A percentile compares a stretch with the other conserved stretches of the same genome.
Conservation (phyloP, 2,888 invertebrate genomes). For the Incurvaria masculella region DNA sequence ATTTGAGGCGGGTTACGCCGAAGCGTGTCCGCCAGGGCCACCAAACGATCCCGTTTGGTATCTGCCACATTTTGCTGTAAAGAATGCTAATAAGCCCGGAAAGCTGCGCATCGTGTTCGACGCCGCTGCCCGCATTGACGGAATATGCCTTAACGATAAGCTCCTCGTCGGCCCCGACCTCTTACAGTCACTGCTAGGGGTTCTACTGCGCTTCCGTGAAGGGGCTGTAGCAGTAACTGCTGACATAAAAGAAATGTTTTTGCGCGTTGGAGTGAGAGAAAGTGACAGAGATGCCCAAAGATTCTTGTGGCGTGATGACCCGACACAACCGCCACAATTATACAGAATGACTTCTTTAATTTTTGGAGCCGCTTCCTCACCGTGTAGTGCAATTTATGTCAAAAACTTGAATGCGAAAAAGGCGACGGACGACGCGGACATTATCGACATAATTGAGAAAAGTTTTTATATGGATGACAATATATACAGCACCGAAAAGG, state of each 20-base stretch:
- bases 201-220: constrained; percentile 16
- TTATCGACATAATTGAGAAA: too few species aligned
- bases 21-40: constrained; percentile 1
- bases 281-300: constrained; percentile 5
- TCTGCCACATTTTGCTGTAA: constrained; percentile 14
- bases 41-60: constrained; percentile 7
- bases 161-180: constrained; percentile 17
- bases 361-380: constrained; percentile 9
- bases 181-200: constrained; percentile 8
- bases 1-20: constrained; percentile 11
- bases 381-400: constrained; percentile 4
- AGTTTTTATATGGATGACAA: too few species aligned
- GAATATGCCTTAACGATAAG: constrained; percentile 7
- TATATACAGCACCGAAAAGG: too few species aligned
- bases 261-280: not conserved
- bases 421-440: too few species aligned
- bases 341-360: constrained; percentile 3
- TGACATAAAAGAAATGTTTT: constrained; percentile 13
- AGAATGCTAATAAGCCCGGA: constrained; percentile 12
- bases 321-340: not conserved
- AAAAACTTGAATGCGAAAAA: constrained; percentile 5
- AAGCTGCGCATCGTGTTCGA: constrained; percentile 14
- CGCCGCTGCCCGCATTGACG: constrained; percentile 3
- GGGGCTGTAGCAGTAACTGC: constrained; percentile 12
- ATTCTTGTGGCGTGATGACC: constrained; percentile 2